Conservation (phyloP, 2,113 vertebrate species). For the Crotalus viridis region DNA sequence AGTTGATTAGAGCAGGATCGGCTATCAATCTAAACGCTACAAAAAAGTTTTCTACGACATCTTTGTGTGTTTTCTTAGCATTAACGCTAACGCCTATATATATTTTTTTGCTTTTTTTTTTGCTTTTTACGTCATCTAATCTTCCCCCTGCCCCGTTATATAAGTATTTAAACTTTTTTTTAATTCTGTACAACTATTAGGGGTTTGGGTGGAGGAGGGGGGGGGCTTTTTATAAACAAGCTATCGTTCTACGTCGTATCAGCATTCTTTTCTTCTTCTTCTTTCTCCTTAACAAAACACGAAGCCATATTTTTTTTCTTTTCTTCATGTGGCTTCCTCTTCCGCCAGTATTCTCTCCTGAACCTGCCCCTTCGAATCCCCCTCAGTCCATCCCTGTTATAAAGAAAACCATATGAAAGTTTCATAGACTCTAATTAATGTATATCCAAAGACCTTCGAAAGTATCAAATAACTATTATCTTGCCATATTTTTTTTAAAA, state of each 20-base stretch:
- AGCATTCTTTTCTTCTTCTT: conserved; percentile 51
- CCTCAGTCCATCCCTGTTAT: conserved; percentile 74
- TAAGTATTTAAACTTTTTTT: conserved; percentile 89
- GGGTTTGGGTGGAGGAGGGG: conserved; percentile 78
- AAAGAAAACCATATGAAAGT: conserved; percentile 86
- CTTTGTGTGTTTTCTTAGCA: conserved; percentile 86
- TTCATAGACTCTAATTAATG: conserved; percentile 81
- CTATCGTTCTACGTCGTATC: conserved; percentile 63
- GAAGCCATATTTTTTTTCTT: background rate
- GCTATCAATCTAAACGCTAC: conserved; percentile 96
- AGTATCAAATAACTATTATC: conserved; percentile 89
- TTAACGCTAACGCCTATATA: conserved; percentile 85
- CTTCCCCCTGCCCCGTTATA: conserved; percentile 83
- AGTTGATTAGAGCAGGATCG: conserved; percentile 84
- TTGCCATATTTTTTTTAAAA: conserved; percentile 78
- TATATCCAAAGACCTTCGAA: conserved; percentile 82
- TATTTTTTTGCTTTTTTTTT: conserved; percentile 74
- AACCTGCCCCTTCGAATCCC: conserved; percentile 63
- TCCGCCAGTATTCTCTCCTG: conserved; percentile 70
- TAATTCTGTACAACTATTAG: conserved; percentile 87
- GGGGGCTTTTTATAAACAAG: conserved; percentile 79
- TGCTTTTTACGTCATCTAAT: conserved; percentile 81
- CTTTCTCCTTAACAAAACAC: conserved; percentile 32
- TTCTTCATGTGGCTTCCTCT: conserved; percentile 58
- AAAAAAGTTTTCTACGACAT: conserved; percentile 95